Evolutionary conservation across 1,140 invertebrate genomes (phyloP).

Genomic region (Littorina saxatilis): DNA sequence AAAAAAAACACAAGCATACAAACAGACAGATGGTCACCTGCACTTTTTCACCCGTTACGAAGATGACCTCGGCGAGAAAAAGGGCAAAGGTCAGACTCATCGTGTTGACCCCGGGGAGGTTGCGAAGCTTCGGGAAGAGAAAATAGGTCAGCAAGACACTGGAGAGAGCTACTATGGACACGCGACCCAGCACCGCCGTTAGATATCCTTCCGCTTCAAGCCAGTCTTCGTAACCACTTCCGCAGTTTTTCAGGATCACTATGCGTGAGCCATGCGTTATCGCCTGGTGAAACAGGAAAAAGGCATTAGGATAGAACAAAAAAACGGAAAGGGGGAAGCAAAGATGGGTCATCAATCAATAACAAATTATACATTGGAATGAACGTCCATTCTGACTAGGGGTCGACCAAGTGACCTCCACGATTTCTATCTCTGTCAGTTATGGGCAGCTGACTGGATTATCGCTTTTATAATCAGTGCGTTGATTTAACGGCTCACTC

Average conservation of each 20-base stretch:
- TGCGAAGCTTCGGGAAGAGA: slow-evolving; percentile 76
- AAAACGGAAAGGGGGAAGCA: background rate
- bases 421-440: too few species aligned
- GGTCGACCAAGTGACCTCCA: too few species aligned
- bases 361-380: too few species aligned
- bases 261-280: background rate
- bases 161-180: slow-evolving; percentile 65
- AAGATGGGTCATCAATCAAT: too few species aligned
- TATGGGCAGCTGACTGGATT: too few species aligned
- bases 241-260: background rate
- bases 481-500: too few species aligned
- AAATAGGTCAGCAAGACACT: slow-evolving; percentile 74
- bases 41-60: slow-evolving; percentile 67
- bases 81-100: slow-evolving; percentile 77
- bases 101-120: slow-evolving; percentile 78
- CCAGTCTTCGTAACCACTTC: slow-evolving; percentile 42
- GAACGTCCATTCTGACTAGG: too few species aligned
- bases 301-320: background rate
- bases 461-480: too few species aligned
- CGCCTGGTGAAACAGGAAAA: background rate
- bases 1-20: too few species aligned
- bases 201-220: slow-evolving; percentile 59
- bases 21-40: slow-evolving; percentile 27
- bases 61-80: slow-evolving; percentile 76
- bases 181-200: slow-evolving; percentile 62